Conservation (phyloP, 2,797 vertebrate species). For the Orestias chungarensis region DNA sequence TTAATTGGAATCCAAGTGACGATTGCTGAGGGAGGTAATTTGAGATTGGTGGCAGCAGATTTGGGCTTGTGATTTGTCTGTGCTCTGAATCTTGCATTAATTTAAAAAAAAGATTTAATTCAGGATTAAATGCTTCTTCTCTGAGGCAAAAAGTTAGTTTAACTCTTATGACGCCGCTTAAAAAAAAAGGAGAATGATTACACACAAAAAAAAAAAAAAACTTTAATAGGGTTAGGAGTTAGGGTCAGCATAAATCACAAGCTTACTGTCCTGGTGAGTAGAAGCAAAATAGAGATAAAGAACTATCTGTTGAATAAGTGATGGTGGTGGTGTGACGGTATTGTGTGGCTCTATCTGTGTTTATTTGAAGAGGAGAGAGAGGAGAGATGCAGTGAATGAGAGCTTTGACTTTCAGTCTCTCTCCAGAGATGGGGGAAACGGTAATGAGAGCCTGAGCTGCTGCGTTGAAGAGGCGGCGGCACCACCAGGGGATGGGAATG, state of each 20-base stretch:
- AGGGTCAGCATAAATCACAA: slow-evolving; percentile 58
- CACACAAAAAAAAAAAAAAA: slow-evolving; percentile 29
- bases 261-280: slow-evolving; percentile 27
- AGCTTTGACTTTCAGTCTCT: slow-evolving; percentile 53
- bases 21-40: background rate
- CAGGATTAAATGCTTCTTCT: slow-evolving; percentile 10
- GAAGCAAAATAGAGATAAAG: slow-evolving; percentile 26
- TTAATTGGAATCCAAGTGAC: background rate
- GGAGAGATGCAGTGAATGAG: slow-evolving; percentile 34
- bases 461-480: slow-evolving; percentile 46
- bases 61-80: background rate
- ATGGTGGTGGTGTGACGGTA: slow-evolving; percentile 18
- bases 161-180: slow-evolving; percentile 10
- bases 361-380: background rate
- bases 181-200: slow-evolving; percentile 11
- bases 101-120: background rate
- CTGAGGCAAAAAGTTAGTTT: slow-evolving; percentile 21
- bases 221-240: slow-evolving; percentile 71
- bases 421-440: slow-evolving; percentile 64
- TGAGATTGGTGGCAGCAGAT: background rate
- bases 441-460: slow-evolving; percentile 74
- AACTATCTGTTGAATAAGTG: slow-evolving; percentile 42
- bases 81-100: background rate
- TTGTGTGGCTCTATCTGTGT: slow-evolving; percentile 18
- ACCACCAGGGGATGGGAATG: slow-evolving; percentile 29